Evolutionary conservation across 1,140 invertebrate species (phyloP), one percentile per base, ranked within the genome.

Genomic region (Macrobrachium nipponense): DNA sequence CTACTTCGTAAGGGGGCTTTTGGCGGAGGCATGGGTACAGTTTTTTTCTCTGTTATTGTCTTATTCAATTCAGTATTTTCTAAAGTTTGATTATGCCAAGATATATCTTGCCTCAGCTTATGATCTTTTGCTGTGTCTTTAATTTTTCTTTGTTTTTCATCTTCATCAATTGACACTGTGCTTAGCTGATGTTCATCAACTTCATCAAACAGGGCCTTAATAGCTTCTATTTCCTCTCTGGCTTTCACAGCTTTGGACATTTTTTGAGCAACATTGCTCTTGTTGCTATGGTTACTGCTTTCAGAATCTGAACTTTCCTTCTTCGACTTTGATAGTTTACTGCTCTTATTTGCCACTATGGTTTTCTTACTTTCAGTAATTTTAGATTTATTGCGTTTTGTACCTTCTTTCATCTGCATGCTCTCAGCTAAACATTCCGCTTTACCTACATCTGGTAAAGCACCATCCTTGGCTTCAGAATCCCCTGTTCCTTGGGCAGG

Each of bases 211-310:
- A 86, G 68, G 4, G 58, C 43, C 27, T 59, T 51, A 8, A 86
- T 17, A 15, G 77, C 43, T 36, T 77, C 77, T 14, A 60, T 77
- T 44, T 80, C 83, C 68, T 73, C 68, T 11, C 61, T 44, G 60
- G 77, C 83, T 59, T 85, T 79, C 15, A 70, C 82, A 2, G 82
- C 61, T 75, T 82, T 82, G 23, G 80, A 60, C 27, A 43, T 75
- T 10, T 15, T 75, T 17, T 82, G 60, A 1, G n/a, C 36, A 36
- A 17, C 11, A 62, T n/a, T 75, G 20, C 64, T 81, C 36, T 70
- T 82, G 27, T 17, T 82, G 12, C 59, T 79, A 18, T 23, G 27
- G 62, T 0, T 51, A 68, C 11, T 20, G 11, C 78, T 68, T n/a
- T 68, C 62, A 51, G 18, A n/a, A 51, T 51, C 62, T 6, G 27